phyloP scores from a whole-genome alignment of 1,140 invertebrate genomes.

The Nasonia longicornis region DNA sequence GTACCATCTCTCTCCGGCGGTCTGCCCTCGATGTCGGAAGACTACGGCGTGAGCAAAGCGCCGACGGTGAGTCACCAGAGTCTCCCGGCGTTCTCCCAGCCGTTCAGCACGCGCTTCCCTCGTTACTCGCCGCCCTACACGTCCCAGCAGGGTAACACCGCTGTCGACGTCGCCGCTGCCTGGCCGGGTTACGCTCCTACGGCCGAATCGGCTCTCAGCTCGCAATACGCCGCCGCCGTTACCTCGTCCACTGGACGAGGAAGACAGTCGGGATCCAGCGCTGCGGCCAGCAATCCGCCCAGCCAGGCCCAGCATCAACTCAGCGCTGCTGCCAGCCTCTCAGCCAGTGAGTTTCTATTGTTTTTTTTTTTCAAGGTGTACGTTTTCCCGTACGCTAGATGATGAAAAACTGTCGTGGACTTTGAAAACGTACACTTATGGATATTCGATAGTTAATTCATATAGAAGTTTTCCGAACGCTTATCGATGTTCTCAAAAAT shows the following conservation, averaged over 20 bases:
- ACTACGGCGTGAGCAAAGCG: constrained; percentile 58
- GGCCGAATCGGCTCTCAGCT: not conserved
- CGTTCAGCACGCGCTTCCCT: constrained; percentile 56
- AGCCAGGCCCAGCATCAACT: constrained; percentile 55
- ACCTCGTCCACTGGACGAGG: not conserved
- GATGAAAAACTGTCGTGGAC: not conserved
- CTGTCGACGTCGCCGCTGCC: constrained; percentile 44
- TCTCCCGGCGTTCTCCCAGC: constrained; percentile 61
- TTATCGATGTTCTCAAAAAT: not conserved
- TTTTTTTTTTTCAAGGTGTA: not conserved
- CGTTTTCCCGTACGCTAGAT: not conserved
- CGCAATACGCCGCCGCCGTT: constrained; percentile 49
- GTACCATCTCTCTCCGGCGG: not conserved
- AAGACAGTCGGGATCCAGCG: not conserved
- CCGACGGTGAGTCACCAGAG: constrained; percentile 56
- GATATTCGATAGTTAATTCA: too few species aligned
- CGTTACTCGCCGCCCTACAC: constrained; percentile 59
- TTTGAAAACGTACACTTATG: not conserved
- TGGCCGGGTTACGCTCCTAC: constrained; percentile 50
- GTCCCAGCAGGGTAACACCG: constrained; percentile 51
- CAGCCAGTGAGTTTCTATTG: constrained; percentile 56
- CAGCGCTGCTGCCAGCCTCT: constrained; percentile 57
- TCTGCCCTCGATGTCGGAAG: constrained; percentile 50
- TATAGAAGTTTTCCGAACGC: not conserved
- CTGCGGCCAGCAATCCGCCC: not conserved